phyloP scores from a whole-genome alignment of 2,888 invertebrate species.

The Megaustenia siamemsis region DNA sequence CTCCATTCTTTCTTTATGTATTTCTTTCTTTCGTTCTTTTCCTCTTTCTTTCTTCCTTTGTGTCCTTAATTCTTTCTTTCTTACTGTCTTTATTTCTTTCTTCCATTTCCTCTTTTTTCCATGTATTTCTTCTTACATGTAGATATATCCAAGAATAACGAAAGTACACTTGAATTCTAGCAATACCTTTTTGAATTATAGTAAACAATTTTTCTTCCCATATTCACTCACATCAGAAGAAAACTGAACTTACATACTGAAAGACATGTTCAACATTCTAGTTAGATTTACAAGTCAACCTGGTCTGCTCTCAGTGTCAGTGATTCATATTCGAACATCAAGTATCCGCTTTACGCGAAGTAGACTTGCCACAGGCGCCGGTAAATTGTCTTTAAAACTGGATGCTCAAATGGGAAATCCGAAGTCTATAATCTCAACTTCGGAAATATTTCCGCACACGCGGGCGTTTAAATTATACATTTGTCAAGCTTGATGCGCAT shows the following conservation, averaged over 20 bases:
- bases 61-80: too few species aligned
- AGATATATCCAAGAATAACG: too few species aligned
- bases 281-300: background rate
- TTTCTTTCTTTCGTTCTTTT: too few species aligned
- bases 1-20: background rate
- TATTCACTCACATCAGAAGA: too few species aligned
- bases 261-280: background rate
- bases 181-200: too few species aligned
- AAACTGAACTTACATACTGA: background rate
- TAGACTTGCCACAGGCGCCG: background rate
- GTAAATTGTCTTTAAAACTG: background rate
- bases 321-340: background rate
- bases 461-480: constrained; percentile 9
- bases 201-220: too few species aligned
- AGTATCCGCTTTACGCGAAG: background rate
- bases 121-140: background rate
- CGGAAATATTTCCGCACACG: background rate
- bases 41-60: too few species aligned
- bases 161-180: too few species aligned
- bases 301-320: background rate
- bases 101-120: background rate
- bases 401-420: background rate
- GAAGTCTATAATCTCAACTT: background rate
- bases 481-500: background rate
- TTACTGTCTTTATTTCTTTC: too few species aligned